Percentiles rank a stretch among this genome's conserved stretches.
phyloP scores from a whole-genome alignment of 2,113 vertebrate genomes.

The Puffinus mauretanicus region DNA sequence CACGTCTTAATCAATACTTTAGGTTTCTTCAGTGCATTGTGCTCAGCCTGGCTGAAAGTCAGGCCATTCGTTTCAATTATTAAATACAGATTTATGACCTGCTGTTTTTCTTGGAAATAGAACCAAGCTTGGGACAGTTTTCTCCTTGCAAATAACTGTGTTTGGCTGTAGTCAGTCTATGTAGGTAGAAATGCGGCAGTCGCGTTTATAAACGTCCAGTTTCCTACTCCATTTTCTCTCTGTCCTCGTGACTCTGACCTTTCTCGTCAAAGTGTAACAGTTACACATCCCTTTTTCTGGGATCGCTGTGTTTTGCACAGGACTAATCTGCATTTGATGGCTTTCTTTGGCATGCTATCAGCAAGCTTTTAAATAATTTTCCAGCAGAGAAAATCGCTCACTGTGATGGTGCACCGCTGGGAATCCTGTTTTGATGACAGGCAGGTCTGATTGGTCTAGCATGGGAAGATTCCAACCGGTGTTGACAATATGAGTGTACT shows the following conservation, averaged over 20 bases:
- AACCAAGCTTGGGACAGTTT: slow-evolving; percentile 16
- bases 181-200: not conserved
- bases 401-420: not conserved
- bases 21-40: not conserved
- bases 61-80: slow-evolving; percentile 58
- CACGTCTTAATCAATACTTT: not conserved
- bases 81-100: slow-evolving; percentile 57
- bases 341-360: not conserved
- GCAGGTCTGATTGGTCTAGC: not conserved
- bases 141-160: not conserved
- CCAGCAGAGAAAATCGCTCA: not conserved
- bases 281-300: not conserved
- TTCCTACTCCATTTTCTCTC: not conserved
- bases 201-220: not conserved
- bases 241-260: not conserved
- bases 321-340: not conserved
- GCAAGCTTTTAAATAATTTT: not conserved
- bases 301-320: not conserved
- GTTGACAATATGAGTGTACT: not conserved
- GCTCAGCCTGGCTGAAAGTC: slow-evolving; percentile 27
- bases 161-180: not conserved
- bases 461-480: not conserved
- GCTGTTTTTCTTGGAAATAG: slow-evolving; percentile 48
- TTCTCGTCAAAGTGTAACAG: not conserved
- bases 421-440: not conserved